Conservation (phyloP, 2,113 vertebrate genomes). For the Coreoperca whiteheadi region DNA sequence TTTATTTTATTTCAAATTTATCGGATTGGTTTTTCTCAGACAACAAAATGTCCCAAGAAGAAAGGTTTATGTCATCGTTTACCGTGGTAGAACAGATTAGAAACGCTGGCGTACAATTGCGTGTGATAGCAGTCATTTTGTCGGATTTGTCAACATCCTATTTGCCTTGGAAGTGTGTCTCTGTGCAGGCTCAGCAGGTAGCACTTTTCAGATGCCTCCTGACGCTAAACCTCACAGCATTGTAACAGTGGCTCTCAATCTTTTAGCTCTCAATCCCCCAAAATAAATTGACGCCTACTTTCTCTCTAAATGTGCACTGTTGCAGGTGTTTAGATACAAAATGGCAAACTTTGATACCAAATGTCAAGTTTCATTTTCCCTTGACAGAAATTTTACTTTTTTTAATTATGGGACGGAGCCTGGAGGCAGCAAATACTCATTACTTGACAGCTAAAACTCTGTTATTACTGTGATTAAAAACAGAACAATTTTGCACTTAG, state of each 20-base stretch:
- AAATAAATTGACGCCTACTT: slow-evolving; percentile 46
- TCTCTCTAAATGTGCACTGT: not conserved
- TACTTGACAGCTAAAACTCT: slow-evolving; percentile 73
- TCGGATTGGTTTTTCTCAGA: slow-evolving; percentile 15
- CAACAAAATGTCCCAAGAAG: slow-evolving; percentile 12
- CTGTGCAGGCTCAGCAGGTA: not conserved
- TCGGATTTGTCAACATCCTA: slow-evolving; percentile 10
- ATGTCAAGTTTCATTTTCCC: slow-evolving; percentile 72
- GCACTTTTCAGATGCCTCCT: slow-evolving; percentile 4
- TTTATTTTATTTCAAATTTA: not conserved
- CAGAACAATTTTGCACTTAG: slow-evolving; percentile 66
- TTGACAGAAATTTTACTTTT: slow-evolving; percentile 62
- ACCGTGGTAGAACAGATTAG: not conserved
- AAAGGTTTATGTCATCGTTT: not conserved
- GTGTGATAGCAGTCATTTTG: not conserved
- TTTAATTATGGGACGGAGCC: slow-evolving; percentile 73
- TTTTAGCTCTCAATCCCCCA: slow-evolving; percentile 7
- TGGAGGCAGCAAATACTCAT: slow-evolving; percentile 70
- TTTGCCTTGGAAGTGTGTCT: slow-evolving; percentile 10
- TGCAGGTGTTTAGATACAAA: slow-evolving; percentile 56
- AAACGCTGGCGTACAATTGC: not conserved
- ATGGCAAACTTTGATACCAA: slow-evolving; percentile 59
- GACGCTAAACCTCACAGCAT: slow-evolving; percentile 21
- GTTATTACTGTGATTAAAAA: slow-evolving; percentile 76
- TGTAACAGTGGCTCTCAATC: slow-evolving; percentile 5